These are phyloP conservation scores for Calyptommatus sinebrachiatus DNA, from an alignment of 2,113 vertebrate species.

Conservation along the genomic window DNA sequence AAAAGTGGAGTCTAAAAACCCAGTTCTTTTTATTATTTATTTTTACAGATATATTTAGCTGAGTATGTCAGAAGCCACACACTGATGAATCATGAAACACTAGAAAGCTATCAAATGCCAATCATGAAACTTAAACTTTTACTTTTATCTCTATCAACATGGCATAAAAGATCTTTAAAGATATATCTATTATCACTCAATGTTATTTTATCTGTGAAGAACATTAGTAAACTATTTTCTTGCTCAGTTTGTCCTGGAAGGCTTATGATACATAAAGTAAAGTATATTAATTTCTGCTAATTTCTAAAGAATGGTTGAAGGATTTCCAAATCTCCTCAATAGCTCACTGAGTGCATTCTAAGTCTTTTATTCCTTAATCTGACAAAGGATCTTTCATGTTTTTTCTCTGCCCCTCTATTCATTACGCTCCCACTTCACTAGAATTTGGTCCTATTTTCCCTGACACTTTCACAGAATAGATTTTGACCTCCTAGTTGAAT, in stretches of 20 bases:
- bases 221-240: background rate
- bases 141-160: conserved; percentile 12
- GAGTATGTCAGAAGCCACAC: conserved; percentile 19
- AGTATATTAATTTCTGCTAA: conserved; percentile 45
- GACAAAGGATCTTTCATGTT: conserved; percentile 36
- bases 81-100: conserved; percentile 28
- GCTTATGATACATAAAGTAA: conserved; percentile 34
- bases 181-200: background rate
- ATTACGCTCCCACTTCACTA: conserved; percentile 28
- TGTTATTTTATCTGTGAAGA: conserved; percentile 15
- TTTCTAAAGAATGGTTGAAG: conserved; percentile 27
- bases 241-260: conserved; percentile 17
- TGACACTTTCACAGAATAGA: conserved; percentile 26
- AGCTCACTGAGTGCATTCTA: conserved; percentile 28
- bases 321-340: background rate
- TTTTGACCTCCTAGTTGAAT: conserved; percentile 15
- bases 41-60: conserved; percentile 1
- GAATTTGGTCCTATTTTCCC: conserved; percentile 37
- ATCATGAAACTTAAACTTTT: background rate
- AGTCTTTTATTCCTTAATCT: conserved; percentile 31
- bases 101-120: conserved; percentile 1
- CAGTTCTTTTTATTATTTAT: too few relatives aligned
- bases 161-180: conserved; percentile 35
- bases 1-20: too few relatives aligned
- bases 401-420: conserved; percentile 37